Evolutionary conservation across 2,888 invertebrate genomes (phyloP).

Genomic region (Aproaerema taeniolella): DNA sequence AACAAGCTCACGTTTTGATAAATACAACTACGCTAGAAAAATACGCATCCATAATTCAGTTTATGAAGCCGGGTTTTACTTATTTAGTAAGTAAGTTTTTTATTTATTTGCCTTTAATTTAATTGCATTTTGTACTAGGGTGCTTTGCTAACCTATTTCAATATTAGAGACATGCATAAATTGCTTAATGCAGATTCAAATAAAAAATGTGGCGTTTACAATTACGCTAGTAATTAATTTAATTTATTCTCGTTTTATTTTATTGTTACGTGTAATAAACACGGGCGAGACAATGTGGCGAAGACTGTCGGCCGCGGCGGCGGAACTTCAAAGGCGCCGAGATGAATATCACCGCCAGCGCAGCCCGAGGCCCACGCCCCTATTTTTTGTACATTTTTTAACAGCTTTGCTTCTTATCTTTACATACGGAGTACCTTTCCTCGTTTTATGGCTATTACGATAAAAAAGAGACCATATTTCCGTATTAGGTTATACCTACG

Average conservation of each 20-base stretch:
- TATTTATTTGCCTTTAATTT: too few relatives aligned
- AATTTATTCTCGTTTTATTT: conserved; percentile 21
- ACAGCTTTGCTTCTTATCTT: conserved; percentile 47
- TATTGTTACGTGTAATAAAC: conserved; percentile 33
- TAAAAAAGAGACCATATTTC: conserved; percentile 12
- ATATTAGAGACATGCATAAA: too few relatives aligned
- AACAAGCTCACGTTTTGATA: too few relatives aligned
- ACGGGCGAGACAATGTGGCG: conserved; percentile 40
- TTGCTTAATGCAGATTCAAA: too few relatives aligned
- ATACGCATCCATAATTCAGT: too few relatives aligned
- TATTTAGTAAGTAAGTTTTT: too few relatives aligned
- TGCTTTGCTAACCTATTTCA: neutral
- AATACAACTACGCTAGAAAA: too few relatives aligned
- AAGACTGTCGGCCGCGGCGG: conserved; percentile 41
- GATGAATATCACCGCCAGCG: conserved; percentile 57
- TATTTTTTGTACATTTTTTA: conserved; percentile 59
- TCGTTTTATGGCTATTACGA: conserved; percentile 33
- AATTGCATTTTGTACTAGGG: too few relatives aligned
- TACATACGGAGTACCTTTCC: conserved; percentile 33
- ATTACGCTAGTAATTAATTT: conserved; percentile 3
- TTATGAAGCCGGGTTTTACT: too few relatives aligned
- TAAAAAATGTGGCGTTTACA: neutral
- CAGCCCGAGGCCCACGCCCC: conserved; percentile 44
- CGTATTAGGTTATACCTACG: too few relatives aligned
- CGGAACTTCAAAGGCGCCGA: conserved; percentile 51